phyloP scores from a whole-genome alignment of 2,113 vertebrate genomes.

The Psittacara wagleri region DNA sequence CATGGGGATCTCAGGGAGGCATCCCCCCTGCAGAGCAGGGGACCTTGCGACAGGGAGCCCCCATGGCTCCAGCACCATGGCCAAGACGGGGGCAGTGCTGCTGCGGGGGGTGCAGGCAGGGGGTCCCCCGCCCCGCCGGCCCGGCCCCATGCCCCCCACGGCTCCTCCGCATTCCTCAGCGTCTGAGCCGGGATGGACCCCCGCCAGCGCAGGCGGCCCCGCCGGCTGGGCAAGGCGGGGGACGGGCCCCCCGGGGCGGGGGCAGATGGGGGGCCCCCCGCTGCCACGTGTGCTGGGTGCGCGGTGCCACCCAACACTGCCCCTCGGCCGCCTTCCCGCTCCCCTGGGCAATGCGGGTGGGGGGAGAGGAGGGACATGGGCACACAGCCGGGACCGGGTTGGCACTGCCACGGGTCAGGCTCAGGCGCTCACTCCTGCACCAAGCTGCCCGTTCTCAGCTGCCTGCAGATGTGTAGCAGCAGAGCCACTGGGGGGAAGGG shows the following conservation, averaged over 20 bases:
- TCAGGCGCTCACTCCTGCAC: background rate
- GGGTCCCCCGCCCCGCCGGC: background rate
- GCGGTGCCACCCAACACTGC: background rate
- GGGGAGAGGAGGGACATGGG: background rate
- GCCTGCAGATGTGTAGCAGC: background rate
- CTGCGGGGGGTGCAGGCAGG: background rate
- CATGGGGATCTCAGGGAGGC: background rate
- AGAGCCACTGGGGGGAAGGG: background rate
- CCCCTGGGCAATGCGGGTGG: background rate
- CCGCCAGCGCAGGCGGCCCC: slow-evolving; percentile 20
- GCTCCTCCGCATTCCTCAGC: slow-evolving; percentile 52
- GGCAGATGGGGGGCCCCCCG: background rate
- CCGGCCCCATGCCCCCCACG: slow-evolving; percentile 13
- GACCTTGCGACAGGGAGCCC: background rate
- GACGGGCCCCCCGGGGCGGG: background rate
- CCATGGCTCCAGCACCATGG: background rate
- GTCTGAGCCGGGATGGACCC: slow-evolving; percentile 40
- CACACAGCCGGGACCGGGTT: background rate
- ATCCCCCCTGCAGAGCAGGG: background rate
- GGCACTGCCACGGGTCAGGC: background rate
- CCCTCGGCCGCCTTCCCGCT: background rate
- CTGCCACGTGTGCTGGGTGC: slow-evolving; percentile 24
- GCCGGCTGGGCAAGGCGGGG: background rate
- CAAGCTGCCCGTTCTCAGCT: background rate
- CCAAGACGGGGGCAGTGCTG: background rate